These are phyloP conservation scores for Adelges cooleyi DNA, from an alignment of 1,140 invertebrate genomes.

Conservation along the genomic window DNA sequence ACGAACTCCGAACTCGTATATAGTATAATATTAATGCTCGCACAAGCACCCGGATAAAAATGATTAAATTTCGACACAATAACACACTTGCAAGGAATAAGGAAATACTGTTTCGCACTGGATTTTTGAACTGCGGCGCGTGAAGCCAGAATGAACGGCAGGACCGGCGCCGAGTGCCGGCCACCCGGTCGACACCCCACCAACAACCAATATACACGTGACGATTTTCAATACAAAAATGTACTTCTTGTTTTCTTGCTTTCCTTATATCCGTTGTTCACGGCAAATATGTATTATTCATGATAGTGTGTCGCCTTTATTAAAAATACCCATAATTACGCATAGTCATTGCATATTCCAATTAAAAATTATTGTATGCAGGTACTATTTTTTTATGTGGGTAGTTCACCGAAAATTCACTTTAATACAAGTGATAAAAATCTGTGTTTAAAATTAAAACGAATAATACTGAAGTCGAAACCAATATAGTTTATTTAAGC, in stretches of 20 bases:
- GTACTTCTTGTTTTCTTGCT: background rate
- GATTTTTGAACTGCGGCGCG: slow-evolving; percentile 24
- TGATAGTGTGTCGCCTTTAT: too few relatives aligned
- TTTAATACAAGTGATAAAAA: too few relatives aligned
- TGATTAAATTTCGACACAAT: background rate
- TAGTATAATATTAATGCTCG: background rate
- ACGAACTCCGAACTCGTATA: background rate
- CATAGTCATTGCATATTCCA: too few relatives aligned
- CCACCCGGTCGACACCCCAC: slow-evolving; percentile 26
- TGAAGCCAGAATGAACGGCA: slow-evolving; percentile 26
- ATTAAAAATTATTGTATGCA: too few relatives aligned
- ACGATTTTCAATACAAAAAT: slow-evolving; percentile 14
- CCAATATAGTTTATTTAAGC: too few relatives aligned
- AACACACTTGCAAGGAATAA: background rate
- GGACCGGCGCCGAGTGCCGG: slow-evolving; percentile 13
- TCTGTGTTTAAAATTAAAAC: too few relatives aligned
- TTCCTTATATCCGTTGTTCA: too few relatives aligned
- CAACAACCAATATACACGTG: slow-evolving; percentile 14
- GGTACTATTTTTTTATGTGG: too few relatives aligned
- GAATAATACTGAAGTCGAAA: too few relatives aligned
- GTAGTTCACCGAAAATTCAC: too few relatives aligned
- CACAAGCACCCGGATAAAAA: background rate
- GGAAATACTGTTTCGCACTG: slow-evolving; percentile 22
- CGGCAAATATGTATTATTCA: too few relatives aligned
- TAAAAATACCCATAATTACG: too few relatives aligned